Percentiles rank a stretch among this genome's conserved stretches.
Conservation (phyloP, 2,113 vertebrate species). For the Tetrax tetrax region DNA sequence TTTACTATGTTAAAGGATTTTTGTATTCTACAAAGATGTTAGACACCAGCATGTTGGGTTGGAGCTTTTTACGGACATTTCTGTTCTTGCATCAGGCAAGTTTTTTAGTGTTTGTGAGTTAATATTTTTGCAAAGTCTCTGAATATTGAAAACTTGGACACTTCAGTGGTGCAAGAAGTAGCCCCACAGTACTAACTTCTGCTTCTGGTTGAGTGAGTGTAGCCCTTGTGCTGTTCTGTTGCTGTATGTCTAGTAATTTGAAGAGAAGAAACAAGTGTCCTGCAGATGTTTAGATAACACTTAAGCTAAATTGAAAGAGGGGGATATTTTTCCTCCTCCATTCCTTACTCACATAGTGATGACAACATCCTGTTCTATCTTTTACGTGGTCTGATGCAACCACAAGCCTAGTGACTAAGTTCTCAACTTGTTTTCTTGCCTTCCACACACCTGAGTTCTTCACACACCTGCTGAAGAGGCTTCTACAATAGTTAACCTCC, state of each 20-base stretch:
- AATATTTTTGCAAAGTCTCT: not conserved
- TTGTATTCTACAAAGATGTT: not conserved
- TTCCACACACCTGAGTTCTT: not conserved
- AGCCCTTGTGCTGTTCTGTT: not conserved
- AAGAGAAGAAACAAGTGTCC: not conserved
- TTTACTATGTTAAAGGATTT: not conserved
- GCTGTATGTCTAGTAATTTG: not conserved
- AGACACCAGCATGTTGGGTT: not conserved
- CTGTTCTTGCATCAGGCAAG: not conserved
- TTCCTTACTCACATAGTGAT: not conserved
- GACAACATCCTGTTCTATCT: not conserved
- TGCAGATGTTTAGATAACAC: not conserved
- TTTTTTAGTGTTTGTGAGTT: not conserved
- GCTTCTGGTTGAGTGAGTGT: not conserved
- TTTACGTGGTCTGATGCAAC: not conserved
- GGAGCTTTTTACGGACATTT: not conserved
- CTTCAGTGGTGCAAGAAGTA: not conserved
- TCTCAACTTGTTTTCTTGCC: not conserved
- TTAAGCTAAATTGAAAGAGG: not conserved
- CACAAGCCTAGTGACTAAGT: accelerated
- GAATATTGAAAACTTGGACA: not conserved
- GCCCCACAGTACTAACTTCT: not conserved
- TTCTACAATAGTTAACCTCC: not conserved
- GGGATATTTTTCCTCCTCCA: not conserved
- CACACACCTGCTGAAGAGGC: not conserved